A percentile compares a stretch with the other conserved stretches of the same genome.
Conservation (phyloP, 2,113 vertebrate genomes). For the Charina bottae region DNA sequence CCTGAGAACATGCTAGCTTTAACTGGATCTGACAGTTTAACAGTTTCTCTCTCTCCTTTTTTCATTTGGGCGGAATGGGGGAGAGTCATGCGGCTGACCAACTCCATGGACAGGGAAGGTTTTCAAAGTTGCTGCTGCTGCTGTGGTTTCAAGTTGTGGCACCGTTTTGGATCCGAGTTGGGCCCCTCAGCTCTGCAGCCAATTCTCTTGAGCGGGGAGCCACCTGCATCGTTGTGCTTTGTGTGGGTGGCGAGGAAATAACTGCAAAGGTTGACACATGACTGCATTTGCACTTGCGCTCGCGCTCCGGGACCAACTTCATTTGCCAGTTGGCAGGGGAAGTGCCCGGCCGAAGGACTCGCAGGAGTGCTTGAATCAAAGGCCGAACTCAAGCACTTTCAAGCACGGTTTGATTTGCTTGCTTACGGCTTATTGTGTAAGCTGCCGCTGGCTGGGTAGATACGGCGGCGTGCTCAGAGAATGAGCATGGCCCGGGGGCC, state of each 20-base stretch:
- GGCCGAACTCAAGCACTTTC: not conserved
- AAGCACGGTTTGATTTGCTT: not conserved
- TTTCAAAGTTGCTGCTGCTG: no score
- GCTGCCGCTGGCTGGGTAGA: not conserved
- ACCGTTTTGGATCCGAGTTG: not conserved
- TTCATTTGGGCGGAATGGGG: not conserved
- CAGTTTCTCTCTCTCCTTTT: constrained; percentile 49
- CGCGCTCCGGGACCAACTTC: no score
- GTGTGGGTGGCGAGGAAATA: not conserved
- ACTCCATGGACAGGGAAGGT: constrained; percentile 25
- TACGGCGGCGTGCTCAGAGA: not conserved
- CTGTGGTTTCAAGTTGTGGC: no score
- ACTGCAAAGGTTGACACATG: not conserved
- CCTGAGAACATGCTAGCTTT: constrained; percentile 46
- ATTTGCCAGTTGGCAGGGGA: not conserved
- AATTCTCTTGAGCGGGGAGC: not conserved
- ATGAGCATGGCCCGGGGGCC: not conserved
- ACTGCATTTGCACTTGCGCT: not conserved
- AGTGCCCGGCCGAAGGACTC: not conserved
- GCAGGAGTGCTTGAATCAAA: not conserved
- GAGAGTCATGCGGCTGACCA: constrained; percentile 7
- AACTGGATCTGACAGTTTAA: constrained; percentile 59
- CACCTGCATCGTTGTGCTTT: not conserved
- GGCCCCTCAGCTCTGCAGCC: not conserved
- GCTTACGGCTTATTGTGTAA: not conserved